Conservation (phyloP, 2,888 invertebrate species). For the Adineta ricciae region DNA sequence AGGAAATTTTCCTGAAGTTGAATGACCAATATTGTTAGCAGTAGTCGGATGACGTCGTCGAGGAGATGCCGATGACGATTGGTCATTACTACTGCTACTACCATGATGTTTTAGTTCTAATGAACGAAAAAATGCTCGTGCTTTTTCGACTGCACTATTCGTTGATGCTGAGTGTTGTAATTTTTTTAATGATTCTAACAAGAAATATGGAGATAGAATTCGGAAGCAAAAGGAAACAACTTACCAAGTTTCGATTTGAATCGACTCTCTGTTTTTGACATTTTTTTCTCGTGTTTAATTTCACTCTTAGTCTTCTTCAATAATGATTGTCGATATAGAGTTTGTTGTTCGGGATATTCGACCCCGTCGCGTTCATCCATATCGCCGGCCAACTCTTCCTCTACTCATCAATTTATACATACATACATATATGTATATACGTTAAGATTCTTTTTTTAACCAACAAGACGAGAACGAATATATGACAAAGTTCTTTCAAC, state of each 20-base stretch:
- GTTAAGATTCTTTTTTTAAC: neutral
- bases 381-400: neutral
- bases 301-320: neutral
- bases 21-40: neutral
- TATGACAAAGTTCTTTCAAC: neutral
- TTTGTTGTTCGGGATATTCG: neutral
- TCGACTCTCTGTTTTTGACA: neutral
- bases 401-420: neutral
- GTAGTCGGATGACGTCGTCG: neutral
- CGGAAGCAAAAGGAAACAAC: neutral
- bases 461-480: neutral
- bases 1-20: neutral
- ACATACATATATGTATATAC: neutral
- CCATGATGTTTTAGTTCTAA: neutral
- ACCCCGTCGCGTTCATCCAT: neutral
- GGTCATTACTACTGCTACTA: neutral
- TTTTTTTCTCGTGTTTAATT: neutral
- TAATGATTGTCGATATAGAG: neutral
- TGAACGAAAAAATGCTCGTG: slow-evolving; percentile 5
- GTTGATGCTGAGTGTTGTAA: neutral
- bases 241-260: slow-evolving; percentile 1
- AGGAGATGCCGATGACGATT: neutral
- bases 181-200: neutral
- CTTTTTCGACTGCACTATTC: slow-evolving; percentile 13
- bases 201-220: too few species aligned